Evolutionary conservation across 2,113 vertebrate species (phyloP).

Genomic region (Entelurus aequoreus): DNA sequence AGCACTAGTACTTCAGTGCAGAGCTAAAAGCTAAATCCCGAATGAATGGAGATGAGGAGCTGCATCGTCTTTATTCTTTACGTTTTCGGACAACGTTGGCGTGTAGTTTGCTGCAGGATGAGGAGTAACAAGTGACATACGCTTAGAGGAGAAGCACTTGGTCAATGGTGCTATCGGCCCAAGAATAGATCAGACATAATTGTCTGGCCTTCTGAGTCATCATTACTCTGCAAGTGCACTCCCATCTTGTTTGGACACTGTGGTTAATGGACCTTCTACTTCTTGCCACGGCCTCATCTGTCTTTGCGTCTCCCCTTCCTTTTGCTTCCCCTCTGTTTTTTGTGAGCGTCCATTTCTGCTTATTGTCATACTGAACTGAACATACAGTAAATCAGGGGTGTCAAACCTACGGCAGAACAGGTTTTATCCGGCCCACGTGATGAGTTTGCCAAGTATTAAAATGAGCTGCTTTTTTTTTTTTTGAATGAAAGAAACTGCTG

Average conservation of each 20-base stretch:
- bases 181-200: slow-evolving; percentile 50
- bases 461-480: too few species aligned
- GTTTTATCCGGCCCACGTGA: too few species aligned
- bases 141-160: slow-evolving; percentile 13
- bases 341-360: slow-evolving; percentile 3
- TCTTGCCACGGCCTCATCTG: slow-evolving; percentile 32
- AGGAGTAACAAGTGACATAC: slow-evolving; percentile 20
- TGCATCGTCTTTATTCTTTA: background rate
- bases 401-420: too few species aligned
- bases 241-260: slow-evolving; percentile 48
- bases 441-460: too few species aligned
- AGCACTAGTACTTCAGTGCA: background rate
- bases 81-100: background rate
- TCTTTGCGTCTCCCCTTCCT: slow-evolving; percentile 13
- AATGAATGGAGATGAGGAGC: slow-evolving; percentile 1
- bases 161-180: slow-evolving; percentile 32
- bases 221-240: slow-evolving; percentile 38
- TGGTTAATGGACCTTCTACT: slow-evolving; percentile 50
- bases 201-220: slow-evolving; percentile 52
- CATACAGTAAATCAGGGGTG: too few species aligned
- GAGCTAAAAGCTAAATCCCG: background rate
- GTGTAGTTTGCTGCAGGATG: background rate
- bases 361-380: too few species aligned
- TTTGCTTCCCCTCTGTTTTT: background rate
- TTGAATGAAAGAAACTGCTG: too few species aligned